Evolutionary conservation across 30 jellyfish, hydroid and myxozoan species (phyloP).

Genomic region (Hydra vulgaris): DNA sequence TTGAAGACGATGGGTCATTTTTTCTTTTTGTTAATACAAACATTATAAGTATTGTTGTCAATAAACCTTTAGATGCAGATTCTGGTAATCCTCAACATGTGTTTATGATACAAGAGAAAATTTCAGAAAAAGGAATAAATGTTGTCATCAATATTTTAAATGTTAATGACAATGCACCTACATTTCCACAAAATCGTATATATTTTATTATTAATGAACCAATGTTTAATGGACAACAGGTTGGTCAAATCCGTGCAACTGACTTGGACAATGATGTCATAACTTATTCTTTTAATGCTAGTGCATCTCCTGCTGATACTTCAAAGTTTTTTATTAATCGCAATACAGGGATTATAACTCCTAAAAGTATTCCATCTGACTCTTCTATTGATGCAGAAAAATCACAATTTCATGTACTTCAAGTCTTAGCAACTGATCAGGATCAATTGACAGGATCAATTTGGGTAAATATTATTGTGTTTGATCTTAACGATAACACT

Average conservation of each 20-base stretch:
- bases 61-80: slow-evolving; percentile 5
- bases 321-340: slow-evolving; percentile 25
- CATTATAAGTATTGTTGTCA: background rate
- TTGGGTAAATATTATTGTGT: slow-evolving; percentile 24
- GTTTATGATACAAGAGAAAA: background rate
- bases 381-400: slow-evolving; percentile 38
- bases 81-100: background rate
- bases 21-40: background rate
- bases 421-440: slow-evolving; percentile 44
- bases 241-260: background rate
- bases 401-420: slow-evolving; percentile 7
- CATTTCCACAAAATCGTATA: slow-evolving; percentile 15
- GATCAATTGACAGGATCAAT: slow-evolving; percentile 23
- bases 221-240: background rate
- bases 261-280: slow-evolving; percentile 30
- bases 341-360: slow-evolving; percentile 32
- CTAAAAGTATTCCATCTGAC: background rate
- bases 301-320: background rate
- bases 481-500: slow-evolving; percentile 73
- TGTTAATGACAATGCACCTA: slow-evolving; percentile 67
- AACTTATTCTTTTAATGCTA: background rate
- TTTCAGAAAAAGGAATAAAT: background rate
- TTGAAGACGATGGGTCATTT: background rate
- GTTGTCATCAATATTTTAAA: background rate
- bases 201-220: slow-evolving; percentile 35